Evolutionary conservation across 2,113 vertebrate species (phyloP), one percentile per base, ranked within the genome.

Genomic region (Micronycteris hirsuta): DNA sequence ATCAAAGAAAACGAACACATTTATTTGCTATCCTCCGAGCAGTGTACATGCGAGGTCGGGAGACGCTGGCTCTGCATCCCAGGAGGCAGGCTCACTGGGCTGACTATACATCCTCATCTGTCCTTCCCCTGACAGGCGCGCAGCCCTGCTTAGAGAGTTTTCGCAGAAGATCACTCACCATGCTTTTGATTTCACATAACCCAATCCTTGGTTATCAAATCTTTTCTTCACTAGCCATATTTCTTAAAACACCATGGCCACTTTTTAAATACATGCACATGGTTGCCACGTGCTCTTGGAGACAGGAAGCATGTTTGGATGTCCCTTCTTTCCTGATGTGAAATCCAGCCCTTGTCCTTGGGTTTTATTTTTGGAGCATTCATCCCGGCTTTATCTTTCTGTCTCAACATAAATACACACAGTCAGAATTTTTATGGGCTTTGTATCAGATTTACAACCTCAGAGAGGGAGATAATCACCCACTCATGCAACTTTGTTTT

Each of bases 141-240:
- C 45, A 38, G 90, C 78, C 41, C 24, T 77, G 20, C 36, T 95
- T 61, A 33, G 0, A 26, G 70, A 73, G n/a, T 93, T 88, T 91
- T 91, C 43, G 43, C 38, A 86, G 89, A 91, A 76, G 96, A 94
- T 93, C 86, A 94, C 68, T 95, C 54, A 81, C 82, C 84, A 38
- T 10, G 10, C 19, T 38, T 77, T 92, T 82, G 41, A 94, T 87
- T 84, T 88, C 38, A 83, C 3, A n/a, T 38, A 89, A 68, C 33
- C n/a, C 7, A 43, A 84, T 22, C 38, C 47, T 87, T 71, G 5
- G 41, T 95, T 94, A 91, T 65, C 10, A 22, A 61, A 49, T 84
- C 33, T 97, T 38, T 70, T 86, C 45, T 85, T 38, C 89, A 67
- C 68, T 54, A 70, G 58, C 2, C 63, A 19, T 47, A 56, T 45